Percentiles rank a stretch among this genome's conserved stretches.
phyloP scores from a whole-genome alignment of 2,797 vertebrate species.

The Rallus crepitans region DNA sequence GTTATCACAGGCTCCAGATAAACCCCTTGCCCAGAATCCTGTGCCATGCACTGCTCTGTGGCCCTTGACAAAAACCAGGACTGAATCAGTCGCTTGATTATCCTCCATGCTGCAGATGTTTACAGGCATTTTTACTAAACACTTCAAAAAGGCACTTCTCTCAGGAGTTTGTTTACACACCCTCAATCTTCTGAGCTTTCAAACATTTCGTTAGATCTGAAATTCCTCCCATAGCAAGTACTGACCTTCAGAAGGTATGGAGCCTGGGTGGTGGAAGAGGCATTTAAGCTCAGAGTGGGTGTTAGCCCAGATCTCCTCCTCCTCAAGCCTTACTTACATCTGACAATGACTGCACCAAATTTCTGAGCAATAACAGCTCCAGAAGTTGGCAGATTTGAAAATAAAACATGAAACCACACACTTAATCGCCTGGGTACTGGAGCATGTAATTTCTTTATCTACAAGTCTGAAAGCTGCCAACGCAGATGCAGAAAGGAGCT shows the following conservation, averaged over 20 bases:
- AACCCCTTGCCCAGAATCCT: neutral
- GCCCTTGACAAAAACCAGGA: neutral
- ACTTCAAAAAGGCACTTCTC: neutral
- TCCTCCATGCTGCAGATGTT: neutral
- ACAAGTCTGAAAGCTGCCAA: neutral
- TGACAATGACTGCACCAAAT: neutral
- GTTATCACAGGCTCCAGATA: neutral
- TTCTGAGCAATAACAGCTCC: neutral
- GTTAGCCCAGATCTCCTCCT: neutral
- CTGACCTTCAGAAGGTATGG: neutral
- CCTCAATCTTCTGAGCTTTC: neutral
- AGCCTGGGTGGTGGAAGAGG: neutral
- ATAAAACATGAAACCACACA: neutral
- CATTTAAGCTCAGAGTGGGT: neutral
- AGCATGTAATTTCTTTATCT: neutral
- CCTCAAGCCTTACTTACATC: neutral
- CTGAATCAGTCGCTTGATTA: neutral
- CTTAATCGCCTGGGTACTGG: neutral
- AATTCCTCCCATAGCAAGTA: neutral
- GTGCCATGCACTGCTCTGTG: neutral
- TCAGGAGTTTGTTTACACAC: neutral
- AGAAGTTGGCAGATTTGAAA: conserved; percentile 3
- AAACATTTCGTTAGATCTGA: conserved; percentile 1
- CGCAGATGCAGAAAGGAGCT: neutral
- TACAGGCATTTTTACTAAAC: neutral